Conservation (phyloP, 2,797 vertebrate genomes). For the Melanitta fusca region DNA sequence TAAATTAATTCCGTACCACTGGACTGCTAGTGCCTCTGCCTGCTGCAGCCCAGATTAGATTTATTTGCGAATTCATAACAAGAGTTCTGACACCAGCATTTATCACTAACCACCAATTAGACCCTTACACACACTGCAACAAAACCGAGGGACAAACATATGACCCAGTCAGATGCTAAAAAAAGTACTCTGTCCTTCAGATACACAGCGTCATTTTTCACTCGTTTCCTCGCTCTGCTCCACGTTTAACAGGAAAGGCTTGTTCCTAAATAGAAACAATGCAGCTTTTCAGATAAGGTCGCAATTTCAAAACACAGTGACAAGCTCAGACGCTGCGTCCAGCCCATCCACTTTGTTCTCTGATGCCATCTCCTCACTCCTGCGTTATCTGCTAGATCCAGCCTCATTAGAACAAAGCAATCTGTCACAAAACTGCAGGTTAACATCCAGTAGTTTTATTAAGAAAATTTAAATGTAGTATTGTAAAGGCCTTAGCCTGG, state of each 20-base stretch:
- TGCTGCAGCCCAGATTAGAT: neutral
- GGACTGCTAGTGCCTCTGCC: neutral
- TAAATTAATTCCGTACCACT: conserved; percentile 11
- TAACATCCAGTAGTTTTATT: neutral
- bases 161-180: conserved; percentile 28
- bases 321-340: neutral
- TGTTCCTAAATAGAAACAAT: conserved; percentile 27
- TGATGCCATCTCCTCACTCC: neutral
- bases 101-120: conserved; percentile 37
- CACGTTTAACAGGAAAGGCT: neutral
- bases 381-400: conserved; percentile 15
- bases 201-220: conserved; percentile 26
- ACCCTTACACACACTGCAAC: neutral
- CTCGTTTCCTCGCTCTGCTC: neutral
- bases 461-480: neutral
- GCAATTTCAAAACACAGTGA: neutral
- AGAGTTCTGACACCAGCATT: conserved; percentile 29
- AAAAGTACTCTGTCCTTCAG: conserved; percentile 37
- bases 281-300: conserved; percentile 23
- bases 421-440: neutral
- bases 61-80: conserved; percentile 39
- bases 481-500: neutral
- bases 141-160: conserved; percentile 19
- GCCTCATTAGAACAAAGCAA: neutral
- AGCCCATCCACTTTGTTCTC: conserved; percentile 4